These are phyloP conservation scores for Anticlea derivata DNA, from an alignment of 2,888 invertebrate species.

Conservation along the genomic window DNA sequence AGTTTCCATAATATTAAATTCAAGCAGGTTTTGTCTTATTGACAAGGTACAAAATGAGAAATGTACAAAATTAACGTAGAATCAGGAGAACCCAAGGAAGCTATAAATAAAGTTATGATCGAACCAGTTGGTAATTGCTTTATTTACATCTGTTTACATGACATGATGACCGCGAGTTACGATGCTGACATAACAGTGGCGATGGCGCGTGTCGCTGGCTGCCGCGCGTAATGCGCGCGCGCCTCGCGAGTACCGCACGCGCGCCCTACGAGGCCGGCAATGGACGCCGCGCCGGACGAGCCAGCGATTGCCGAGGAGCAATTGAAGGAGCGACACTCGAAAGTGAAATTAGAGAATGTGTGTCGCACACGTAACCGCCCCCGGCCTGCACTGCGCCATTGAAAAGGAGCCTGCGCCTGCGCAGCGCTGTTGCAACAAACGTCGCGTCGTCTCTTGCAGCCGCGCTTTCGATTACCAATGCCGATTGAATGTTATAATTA, in stretches of 20 bases:
- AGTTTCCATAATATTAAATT: too few relatives aligned
- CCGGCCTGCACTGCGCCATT: conserved; percentile 1
- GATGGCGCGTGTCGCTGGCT: too few relatives aligned
- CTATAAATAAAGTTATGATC: not conserved
- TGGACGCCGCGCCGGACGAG: too few relatives aligned
- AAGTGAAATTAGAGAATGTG: conserved; percentile 44
- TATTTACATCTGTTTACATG: too few relatives aligned
- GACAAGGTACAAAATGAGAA: too few relatives aligned
- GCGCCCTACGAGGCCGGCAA: too few relatives aligned
- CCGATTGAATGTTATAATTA: conserved; percentile 29
- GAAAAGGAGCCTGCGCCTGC: conserved; percentile 7
- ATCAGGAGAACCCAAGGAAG: not conserved
- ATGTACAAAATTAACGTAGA: too few relatives aligned
- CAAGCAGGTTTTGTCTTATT: too few relatives aligned
- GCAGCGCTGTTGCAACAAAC: conserved; percentile 8
- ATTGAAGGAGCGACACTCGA: conserved; percentile 36
- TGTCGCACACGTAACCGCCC: conserved; percentile 39
- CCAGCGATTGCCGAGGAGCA: not conserved
- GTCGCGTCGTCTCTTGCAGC: not conserved
- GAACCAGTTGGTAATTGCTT: not conserved
- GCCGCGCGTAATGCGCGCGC: too few relatives aligned
- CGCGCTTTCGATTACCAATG: conserved; percentile 35
- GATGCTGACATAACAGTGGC: too few relatives aligned
- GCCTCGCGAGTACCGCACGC: too few relatives aligned
- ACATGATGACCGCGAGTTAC: too few relatives aligned